These are phyloP conservation scores for Columba janthina DNA, from an alignment of 2,113 vertebrate genomes.

Conservation along the genomic window DNA sequence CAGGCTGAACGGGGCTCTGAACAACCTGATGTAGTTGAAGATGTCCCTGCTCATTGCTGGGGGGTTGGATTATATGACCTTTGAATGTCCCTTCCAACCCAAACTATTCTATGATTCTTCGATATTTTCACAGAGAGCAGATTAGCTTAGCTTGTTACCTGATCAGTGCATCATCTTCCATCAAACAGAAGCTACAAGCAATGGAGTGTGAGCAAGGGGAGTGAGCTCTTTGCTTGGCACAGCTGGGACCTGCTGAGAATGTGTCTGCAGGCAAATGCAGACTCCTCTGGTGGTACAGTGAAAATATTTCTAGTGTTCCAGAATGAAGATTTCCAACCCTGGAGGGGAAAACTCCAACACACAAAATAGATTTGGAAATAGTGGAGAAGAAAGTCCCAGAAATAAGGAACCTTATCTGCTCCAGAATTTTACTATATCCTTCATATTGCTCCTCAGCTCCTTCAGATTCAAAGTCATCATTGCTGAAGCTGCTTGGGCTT, in stretches of 20 bases:
- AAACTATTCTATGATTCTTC: too few relatives aligned
- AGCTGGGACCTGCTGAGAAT: not conserved
- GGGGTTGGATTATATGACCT: too few relatives aligned
- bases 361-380: not conserved
- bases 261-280: not conserved
- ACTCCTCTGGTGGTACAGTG: not conserved
- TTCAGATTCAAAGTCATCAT: not conserved
- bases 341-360: not conserved
- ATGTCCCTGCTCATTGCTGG: too few relatives aligned
- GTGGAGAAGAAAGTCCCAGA: not conserved
- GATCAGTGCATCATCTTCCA: not conserved
- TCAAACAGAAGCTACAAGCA: not conserved
- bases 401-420: not conserved
- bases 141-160: not conserved
- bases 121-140: not conserved
- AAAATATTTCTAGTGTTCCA: not conserved
- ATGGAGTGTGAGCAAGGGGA: not conserved
- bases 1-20: too few relatives aligned
- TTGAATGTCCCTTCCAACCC: too few relatives aligned
- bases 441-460: not conserved
- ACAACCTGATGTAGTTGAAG: too few relatives aligned
- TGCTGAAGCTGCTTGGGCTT: not conserved
- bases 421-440: not conserved
- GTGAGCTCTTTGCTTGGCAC: not conserved
- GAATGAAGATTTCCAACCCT: not conserved